Conservation (phyloP, 2,797 vertebrate genomes). For the Acipenser transmontanus region DNA sequence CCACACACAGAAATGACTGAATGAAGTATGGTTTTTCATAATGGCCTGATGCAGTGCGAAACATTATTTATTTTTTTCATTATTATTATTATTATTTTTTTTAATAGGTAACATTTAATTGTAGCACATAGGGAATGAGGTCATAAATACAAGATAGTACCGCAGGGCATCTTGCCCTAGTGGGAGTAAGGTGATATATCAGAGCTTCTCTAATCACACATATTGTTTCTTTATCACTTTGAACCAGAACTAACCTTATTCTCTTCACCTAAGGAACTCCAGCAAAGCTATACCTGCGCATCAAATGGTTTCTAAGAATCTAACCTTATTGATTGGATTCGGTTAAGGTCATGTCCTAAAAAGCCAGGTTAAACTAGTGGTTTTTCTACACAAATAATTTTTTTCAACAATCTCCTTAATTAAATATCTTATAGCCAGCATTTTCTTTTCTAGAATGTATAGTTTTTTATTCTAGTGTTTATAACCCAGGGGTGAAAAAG, state of each 20-base stretch:
- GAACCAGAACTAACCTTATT: not conserved
- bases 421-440: too few species aligned
- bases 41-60: too few species aligned
- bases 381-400: too few species aligned
- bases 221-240: not conserved
- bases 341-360: too few species aligned
- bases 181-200: not conserved
- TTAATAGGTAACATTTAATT: too few species aligned
- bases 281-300: not conserved
- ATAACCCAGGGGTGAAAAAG: too few species aligned
- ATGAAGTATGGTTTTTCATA: too few species aligned
- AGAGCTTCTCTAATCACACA: not conserved
- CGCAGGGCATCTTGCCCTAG: not conserved
- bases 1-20: not conserved
- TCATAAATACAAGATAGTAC: not conserved
- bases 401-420: too few species aligned
- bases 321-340: not conserved
- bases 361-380: not conserved
- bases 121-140: not conserved
- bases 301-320: not conserved
- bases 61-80: too few species aligned
- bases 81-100: too few species aligned
- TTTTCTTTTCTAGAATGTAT: too few species aligned
- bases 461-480: too few species aligned
- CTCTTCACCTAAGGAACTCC: not conserved